phyloP scores from a whole-genome alignment of 2,888 invertebrate species.

The Dicyrtoma fusca region DNA sequence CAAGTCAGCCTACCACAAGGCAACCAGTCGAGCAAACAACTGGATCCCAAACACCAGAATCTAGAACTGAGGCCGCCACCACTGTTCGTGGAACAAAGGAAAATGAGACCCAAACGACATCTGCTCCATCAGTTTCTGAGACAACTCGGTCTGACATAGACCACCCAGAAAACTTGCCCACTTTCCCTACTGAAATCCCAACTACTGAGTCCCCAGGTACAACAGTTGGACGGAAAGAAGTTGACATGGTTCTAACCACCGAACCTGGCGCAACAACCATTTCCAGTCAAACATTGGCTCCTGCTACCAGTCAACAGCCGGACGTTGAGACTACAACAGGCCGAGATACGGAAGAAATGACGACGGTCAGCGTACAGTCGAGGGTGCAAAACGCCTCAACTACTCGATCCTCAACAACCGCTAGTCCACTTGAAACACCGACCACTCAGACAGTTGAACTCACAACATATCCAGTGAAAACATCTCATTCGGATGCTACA shows the following conservation, averaged over 20 bases:
- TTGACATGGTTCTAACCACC: constrained; percentile 30
- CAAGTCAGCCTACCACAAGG: constrained; percentile 49
- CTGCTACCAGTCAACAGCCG: not conserved
- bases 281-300: not conserved
- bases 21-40: not conserved
- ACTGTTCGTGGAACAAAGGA: not conserved
- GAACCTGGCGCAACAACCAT: not conserved
- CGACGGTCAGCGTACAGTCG: not conserved
- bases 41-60: not conserved
- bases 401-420: not conserved
- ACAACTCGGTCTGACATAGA: not conserved
- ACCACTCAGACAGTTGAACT: too few relatives aligned
- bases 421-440: not conserved
- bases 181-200: too few relatives aligned
- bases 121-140: not conserved
- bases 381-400: not conserved
- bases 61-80: not conserved
- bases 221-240: not conserved
- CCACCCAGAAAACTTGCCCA: not conserved
- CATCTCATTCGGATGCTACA: too few relatives aligned
- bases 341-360: not conserved
- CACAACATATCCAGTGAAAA: not conserved
- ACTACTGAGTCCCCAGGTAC: not conserved
- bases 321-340: not conserved
- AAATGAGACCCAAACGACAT: not conserved